Evolutionary conservation across 2,888 invertebrate species (phyloP).

Genomic region (Volucella zonaria): DNA sequence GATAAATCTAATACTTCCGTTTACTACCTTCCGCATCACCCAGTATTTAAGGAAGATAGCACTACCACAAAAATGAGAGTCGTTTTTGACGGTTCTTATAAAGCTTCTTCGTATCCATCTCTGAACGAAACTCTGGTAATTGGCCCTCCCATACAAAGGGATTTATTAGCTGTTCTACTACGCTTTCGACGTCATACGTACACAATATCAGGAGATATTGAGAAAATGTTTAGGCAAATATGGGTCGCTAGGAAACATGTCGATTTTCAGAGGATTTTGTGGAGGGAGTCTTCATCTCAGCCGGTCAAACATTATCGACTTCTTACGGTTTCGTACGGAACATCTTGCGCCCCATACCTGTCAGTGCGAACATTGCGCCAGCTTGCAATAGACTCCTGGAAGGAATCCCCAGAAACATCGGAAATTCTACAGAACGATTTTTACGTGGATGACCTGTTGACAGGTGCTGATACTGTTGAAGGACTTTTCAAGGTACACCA

Average conservation of each 20-base stretch:
- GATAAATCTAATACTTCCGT: no score
- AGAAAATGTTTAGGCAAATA: slow-evolving; percentile 1
- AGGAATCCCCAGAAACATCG: not conserved
- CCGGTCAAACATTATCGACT: not conserved
- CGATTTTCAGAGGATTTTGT: not conserved
- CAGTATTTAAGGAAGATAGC: no score
- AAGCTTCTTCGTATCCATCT: no score
- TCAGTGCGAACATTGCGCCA: not conserved
- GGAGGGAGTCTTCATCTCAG: not conserved
- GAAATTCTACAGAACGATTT: not conserved
- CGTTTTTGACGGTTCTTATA: no score
- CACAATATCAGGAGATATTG: slow-evolving; percentile 3
- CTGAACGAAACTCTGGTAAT: no score
- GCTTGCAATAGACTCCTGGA: not conserved
- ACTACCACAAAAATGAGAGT: no score
- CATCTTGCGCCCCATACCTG: not conserved
- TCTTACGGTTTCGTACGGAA: not conserved
- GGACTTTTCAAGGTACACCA: not conserved
- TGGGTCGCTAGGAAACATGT: not conserved
- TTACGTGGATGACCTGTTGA: slow-evolving; percentile 5
- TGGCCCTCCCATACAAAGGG: no score
- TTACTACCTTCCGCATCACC: no score
- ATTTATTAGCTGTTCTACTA: not conserved
- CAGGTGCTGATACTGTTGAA: slow-evolving; percentile 1
- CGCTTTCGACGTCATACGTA: not conserved